Evolutionary conservation across 2,888 invertebrate genomes (phyloP).

Genomic region (Ceriagrion tenellum): DNA sequence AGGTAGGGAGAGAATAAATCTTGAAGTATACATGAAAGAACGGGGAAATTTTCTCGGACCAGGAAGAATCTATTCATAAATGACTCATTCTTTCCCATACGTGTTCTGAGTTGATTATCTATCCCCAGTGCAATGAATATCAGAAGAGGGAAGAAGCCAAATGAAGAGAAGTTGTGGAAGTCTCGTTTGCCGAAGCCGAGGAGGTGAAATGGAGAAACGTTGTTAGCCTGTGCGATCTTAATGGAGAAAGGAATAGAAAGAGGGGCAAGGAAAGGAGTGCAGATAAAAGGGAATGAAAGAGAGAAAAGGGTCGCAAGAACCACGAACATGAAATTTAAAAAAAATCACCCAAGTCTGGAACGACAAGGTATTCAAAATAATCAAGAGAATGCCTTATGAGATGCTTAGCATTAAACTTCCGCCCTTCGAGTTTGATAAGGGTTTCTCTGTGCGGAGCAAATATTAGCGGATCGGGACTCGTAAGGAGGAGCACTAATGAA

Average conservation of each 20-base stretch:
- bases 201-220: not conserved
- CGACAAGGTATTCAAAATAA: constrained; percentile 54
- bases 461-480: constrained; percentile 48
- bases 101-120: not conserved
- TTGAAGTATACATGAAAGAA: not conserved
- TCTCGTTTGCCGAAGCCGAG: not conserved
- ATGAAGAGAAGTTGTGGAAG: not conserved
- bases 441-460: constrained; percentile 1
- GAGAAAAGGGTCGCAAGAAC: not conserved
- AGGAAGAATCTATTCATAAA: not conserved
- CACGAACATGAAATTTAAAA: not conserved
- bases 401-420: constrained; percentile 55
- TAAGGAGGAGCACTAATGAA: constrained; percentile 59
- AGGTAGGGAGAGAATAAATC: not conserved
- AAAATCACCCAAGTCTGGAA: not conserved
- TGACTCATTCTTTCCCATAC: not conserved
- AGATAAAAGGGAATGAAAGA: not conserved
- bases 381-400: constrained; percentile 48
- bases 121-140: not conserved
- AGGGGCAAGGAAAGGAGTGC: too few relatives aligned
- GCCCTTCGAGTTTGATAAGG: constrained; percentile 25
- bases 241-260: not conserved
- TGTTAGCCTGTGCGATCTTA: not conserved
- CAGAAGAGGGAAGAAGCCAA: not conserved
- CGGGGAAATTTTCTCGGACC: not conserved